These are phyloP conservation scores for Lethenteron reissneri DNA, from an alignment of 2,113 vertebrate genomes.

Conservation along the genomic window DNA sequence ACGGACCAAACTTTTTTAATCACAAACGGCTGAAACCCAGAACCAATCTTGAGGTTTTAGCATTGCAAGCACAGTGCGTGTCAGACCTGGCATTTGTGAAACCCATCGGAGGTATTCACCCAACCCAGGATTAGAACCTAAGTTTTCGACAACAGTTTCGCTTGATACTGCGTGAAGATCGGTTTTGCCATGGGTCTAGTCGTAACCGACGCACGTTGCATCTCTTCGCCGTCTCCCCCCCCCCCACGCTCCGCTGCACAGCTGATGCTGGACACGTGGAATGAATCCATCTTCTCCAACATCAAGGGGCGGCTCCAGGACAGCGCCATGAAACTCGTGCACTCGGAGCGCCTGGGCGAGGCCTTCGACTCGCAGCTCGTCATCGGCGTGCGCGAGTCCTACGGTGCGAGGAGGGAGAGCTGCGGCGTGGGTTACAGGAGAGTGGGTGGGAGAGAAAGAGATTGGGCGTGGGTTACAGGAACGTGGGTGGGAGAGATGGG, in stretches of 20 bases:
- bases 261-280: constrained; percentile 98
- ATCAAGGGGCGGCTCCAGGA: constrained; percentile 92
- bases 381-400: constrained; percentile 89
- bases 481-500: no score
- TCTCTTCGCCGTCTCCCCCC: no score
- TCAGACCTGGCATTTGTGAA: not conserved
- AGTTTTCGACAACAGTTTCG: not conserved
- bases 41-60: no score
- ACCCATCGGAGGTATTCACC: not conserved
- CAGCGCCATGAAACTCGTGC: constrained; percentile 95
- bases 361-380: constrained; percentile 97
- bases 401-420: constrained; percentile 29
- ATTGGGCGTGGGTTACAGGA: no score
- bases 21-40: no score
- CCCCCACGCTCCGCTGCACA: constrained; percentile 14
- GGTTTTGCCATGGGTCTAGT: no score
- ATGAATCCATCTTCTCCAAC: constrained; percentile 98
- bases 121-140: not conserved
- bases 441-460: no score
- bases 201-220: no score
- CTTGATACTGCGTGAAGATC: not conserved
- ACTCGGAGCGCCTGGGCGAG: constrained; percentile 80
- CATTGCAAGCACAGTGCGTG: no score
- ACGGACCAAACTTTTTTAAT: no score
- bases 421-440: no score